A percentile compares a stretch with the other conserved stretches of the same genome.
Evolutionary conservation across 2,888 invertebrate species (phyloP).

Genomic region (Melolontha melolontha): DNA sequence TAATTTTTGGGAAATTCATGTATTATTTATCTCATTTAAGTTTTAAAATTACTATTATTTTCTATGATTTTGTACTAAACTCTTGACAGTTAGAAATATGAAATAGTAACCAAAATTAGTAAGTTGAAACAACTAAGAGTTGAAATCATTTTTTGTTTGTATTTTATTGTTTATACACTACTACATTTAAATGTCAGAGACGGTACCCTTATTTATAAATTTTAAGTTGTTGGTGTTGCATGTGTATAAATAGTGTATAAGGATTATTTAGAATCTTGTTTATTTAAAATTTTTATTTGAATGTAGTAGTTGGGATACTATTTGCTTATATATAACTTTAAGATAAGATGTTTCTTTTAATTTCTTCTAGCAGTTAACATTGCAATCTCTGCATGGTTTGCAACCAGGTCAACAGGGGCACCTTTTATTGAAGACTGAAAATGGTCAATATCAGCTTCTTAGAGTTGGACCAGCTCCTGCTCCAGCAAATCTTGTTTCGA

Average conservation of each 20-base stretch:
- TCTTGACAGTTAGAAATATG: no score
- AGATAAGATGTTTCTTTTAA: slow-evolving; percentile 38
- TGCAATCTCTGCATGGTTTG: slow-evolving; percentile 87
- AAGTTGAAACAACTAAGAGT: not conserved
- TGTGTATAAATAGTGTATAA: not conserved
- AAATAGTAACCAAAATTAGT: slow-evolving; percentile 10
- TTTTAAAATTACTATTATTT: no score
- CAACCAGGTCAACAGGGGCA: slow-evolving; percentile 91
- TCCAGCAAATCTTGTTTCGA: slow-evolving; percentile 65
- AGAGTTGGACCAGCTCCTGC: slow-evolving; percentile 86
- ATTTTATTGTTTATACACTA: slow-evolving; percentile 33
- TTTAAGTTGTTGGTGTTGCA: slow-evolving; percentile 17
- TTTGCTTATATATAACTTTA: slow-evolving; percentile 27
- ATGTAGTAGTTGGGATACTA: slow-evolving; percentile 33
- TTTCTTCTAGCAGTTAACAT: slow-evolving; percentile 79
- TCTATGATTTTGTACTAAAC: no score
- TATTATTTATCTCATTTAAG: no score
- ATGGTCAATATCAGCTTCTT: slow-evolving; percentile 94
- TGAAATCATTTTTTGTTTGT: slow-evolving; percentile 21
- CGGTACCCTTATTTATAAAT: slow-evolving; percentile 5
- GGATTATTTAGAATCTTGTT: slow-evolving; percentile 2
- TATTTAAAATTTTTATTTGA: slow-evolving; percentile 28
- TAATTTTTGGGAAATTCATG: no score
- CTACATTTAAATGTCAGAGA: slow-evolving; percentile 24
- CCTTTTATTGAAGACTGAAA: slow-evolving; percentile 95